Base-by-base conservation (phyloP, 2,113 vertebrate species). In the Jaculus jaculus region DNA sequence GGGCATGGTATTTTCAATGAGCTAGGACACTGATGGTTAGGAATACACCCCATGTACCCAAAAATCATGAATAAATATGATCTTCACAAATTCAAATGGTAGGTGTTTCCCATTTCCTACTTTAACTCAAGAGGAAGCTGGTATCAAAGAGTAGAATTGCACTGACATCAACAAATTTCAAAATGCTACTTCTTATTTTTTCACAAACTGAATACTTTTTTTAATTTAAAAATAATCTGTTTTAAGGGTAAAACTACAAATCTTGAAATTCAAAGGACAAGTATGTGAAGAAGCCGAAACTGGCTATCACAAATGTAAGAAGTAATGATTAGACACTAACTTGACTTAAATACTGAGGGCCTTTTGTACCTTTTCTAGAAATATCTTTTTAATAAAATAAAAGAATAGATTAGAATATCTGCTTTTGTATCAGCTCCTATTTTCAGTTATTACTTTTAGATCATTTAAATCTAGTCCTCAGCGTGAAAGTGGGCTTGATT, bases 341-440 rank as follows among this genome's bases (percentile, higher is more conserved):
- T 94, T 97, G 90, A 71, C 66, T 75, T 96, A 92, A 97, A 97
- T 97, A 83, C 93, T 87, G 95, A 97, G 73, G 85, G 54, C 8
- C 81, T 97, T 94, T 97, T 97, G 85, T 96, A 95, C 96, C 97
- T 65, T 94, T 94, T 95, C 96, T 98, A 97, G 97, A 98, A 97
- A 98, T 97, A 97, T 78, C 95, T 94, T 94, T 97, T 96, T 7
- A 13, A 32, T 28, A 69, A 30, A 69, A 32, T 8, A 30, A 75
- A 9, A 34, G 28, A 96, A 77, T 89, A 94, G 97, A 93, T 96
- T 96, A 95, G 92, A 96, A 87, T 95, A 96, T 95, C 92, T 93
- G 96, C 51, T 84, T 92, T 97, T 97, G 96, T 97, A 73, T 16
- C 68, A n/a, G n/a, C 85, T 91, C 89, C 81, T 91, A 77, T 97